Conservation (phyloP, 2,797 vertebrate species). For the Platyrinchus mystaceus region DNA sequence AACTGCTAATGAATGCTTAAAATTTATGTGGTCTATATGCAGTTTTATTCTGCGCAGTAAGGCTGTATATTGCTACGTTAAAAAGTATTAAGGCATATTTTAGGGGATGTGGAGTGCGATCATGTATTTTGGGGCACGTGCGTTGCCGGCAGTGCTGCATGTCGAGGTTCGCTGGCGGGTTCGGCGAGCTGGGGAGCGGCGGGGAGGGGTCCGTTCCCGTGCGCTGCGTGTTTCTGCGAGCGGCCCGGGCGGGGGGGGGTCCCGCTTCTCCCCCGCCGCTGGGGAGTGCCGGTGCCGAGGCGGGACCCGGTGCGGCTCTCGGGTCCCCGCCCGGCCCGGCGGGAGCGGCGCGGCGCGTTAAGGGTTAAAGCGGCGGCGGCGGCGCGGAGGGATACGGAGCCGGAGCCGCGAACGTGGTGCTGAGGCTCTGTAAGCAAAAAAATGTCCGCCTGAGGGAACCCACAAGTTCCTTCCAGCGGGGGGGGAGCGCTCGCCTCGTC, state of each 20-base stretch:
- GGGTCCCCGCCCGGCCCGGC: not conserved
- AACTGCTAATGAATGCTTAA: not conserved
- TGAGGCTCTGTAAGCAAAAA: conserved; percentile 86
- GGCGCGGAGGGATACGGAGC: conserved; percentile 90
- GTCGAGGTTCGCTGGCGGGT: not conserved
- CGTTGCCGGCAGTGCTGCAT: not conserved
- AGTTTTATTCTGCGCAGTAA: not conserved
- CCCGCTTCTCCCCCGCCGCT: not conserved
- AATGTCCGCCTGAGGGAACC: conserved; percentile 98
- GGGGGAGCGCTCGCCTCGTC: conserved; percentile 55
- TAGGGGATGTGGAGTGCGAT: accelerated
- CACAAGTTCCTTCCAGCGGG: conserved; percentile 90
- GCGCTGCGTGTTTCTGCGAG: not conserved
- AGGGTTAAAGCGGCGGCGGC: conserved; percentile 70
- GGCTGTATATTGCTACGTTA: too few relatives aligned
- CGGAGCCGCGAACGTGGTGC: conserved; percentile 82
- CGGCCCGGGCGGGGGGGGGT: not conserved
- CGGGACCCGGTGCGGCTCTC: not conserved
- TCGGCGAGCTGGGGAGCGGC: not conserved
- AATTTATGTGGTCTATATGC: not conserved
- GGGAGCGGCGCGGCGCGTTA: not conserved
- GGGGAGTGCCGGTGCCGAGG: not conserved
- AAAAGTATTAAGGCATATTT: not conserved
- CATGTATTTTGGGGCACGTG: not conserved
- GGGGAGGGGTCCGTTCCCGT: not conserved